Evolutionary conservation across 2,113 vertebrate species (phyloP).

Genomic region (Procavia capensis): DNA sequence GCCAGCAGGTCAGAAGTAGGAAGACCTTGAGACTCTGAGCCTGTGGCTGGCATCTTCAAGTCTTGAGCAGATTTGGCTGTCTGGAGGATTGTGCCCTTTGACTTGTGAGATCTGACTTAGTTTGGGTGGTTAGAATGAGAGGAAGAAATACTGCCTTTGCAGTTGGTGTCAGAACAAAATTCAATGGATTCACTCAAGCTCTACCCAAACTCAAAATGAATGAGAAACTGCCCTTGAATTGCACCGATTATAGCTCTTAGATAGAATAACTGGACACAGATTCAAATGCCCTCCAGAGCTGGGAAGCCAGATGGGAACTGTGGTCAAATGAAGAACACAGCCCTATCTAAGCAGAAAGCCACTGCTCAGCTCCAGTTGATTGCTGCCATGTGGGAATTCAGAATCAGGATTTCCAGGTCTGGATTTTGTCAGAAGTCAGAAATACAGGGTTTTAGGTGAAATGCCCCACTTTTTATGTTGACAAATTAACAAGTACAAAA

Average conservation of each 20-base stretch:
- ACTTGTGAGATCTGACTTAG: neutral
- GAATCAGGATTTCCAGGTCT: neutral
- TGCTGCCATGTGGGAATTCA: neutral
- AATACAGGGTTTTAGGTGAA: neutral
- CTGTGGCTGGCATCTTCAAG: neutral
- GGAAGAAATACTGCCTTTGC: neutral
- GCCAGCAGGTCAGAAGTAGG: neutral
- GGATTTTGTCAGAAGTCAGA: neutral
- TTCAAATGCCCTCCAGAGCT: neutral
- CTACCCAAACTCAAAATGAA: conserved; percentile 2
- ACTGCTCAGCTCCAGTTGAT: neutral
- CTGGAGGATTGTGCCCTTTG: neutral
- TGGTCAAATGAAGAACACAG: neutral
- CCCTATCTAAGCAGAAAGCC: neutral
- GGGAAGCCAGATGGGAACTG: neutral
- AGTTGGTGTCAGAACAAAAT: neutral
- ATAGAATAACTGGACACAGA: neutral
- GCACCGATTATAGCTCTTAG: neutral
- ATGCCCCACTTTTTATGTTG: neutral
- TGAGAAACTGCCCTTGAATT: neutral
- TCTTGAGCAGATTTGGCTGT: neutral
- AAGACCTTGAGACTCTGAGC: neutral
- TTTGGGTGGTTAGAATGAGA: neutral
- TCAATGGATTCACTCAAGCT: neutral
- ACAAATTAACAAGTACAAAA: neutral